A percentile compares a stretch with the other conserved stretches of the same genome.
These are phyloP conservation scores for Glossosoma conforme DNA, from an alignment of 1,140 invertebrate species.

Conservation along the genomic window DNA sequence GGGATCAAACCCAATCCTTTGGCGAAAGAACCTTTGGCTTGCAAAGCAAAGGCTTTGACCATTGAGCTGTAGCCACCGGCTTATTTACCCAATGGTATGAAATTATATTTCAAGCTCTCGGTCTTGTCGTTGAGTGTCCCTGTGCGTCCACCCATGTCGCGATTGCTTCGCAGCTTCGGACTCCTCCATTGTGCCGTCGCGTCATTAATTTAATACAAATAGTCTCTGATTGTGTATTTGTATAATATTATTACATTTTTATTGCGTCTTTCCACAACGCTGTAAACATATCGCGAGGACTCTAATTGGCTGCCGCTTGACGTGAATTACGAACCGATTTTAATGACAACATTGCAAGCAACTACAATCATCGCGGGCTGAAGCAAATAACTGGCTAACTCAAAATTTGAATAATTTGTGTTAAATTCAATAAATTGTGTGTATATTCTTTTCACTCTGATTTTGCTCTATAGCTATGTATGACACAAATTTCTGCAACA, in stretches of 20 bases:
- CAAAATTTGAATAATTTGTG: too few species aligned
- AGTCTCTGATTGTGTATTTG: conserved; percentile 17
- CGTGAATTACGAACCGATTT: conserved; percentile 23
- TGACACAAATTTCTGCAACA: too few species aligned
- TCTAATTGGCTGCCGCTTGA: conserved; percentile 24
- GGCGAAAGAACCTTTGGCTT: too few species aligned
- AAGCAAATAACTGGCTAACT: too few species aligned
- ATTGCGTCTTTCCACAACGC: background rate
- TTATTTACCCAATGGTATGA: too few species aligned
- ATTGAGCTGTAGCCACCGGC: too few species aligned
- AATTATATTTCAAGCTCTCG: background rate
- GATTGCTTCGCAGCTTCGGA: conserved; percentile 14
- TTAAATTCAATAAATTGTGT: too few species aligned
- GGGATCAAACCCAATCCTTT: too few species aligned
- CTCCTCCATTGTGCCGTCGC: conserved; percentile 15
- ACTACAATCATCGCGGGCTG: too few species aligned
- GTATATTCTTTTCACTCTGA: too few species aligned
- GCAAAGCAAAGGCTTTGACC: too few species aligned
- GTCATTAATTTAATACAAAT: conserved; percentile 21
- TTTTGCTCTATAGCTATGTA: too few species aligned
- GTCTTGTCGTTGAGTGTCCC: background rate
- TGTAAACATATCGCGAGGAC: conserved; percentile 24
- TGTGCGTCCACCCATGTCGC: conserved; percentile 5
- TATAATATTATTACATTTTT: conserved; percentile 18
- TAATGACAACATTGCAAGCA: conserved; percentile 9